Evolutionary conservation across 1,140 invertebrate species (phyloP).

Genomic region (Aethina tumida): DNA sequence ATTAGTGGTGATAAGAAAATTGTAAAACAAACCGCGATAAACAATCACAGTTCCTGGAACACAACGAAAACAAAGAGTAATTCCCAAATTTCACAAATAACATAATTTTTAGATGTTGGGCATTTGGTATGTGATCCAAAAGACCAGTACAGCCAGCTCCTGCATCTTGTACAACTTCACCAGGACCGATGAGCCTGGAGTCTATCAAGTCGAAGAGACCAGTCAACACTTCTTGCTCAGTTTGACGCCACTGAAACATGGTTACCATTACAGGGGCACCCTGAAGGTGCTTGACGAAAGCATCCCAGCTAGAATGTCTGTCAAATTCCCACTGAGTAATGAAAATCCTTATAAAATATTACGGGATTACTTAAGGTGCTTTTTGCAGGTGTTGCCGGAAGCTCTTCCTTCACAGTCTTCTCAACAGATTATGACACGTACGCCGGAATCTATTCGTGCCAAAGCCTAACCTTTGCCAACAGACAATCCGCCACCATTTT

Average conservation of each 20-base stretch:
- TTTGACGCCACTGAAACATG: conserved; percentile 58
- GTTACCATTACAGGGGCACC: conserved; percentile 64
- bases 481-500: conserved; percentile 68
- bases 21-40: no score
- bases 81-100: not conserved
- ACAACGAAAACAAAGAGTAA: not conserved
- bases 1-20: no score
- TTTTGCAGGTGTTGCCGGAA: conserved; percentile 56
- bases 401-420: conserved; percentile 61
- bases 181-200: conserved; percentile 52
- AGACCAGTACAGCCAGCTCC: conserved; percentile 67
- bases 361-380: conserved; percentile 1
- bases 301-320: conserved; percentile 59
- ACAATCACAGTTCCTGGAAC: not conserved
- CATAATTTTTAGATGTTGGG: conserved; percentile 56
- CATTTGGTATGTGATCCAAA: conserved; percentile 73
- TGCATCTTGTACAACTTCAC: conserved; percentile 75
- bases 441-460: conserved; percentile 70
- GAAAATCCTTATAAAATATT: conserved; percentile 37
- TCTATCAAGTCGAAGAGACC: conserved; percentile 59
- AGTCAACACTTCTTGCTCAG: conserved; percentile 62
- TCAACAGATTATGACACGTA: conserved; percentile 65
- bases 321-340: conserved; percentile 74
- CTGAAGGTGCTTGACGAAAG: conserved; percentile 53
- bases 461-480: conserved; percentile 62